A percentile compares a stretch with the other conserved stretches of the same genome.
phyloP scores from a whole-genome alignment of 35 echinoderm and acorn worm species.

The Patiria miniata region DNA sequence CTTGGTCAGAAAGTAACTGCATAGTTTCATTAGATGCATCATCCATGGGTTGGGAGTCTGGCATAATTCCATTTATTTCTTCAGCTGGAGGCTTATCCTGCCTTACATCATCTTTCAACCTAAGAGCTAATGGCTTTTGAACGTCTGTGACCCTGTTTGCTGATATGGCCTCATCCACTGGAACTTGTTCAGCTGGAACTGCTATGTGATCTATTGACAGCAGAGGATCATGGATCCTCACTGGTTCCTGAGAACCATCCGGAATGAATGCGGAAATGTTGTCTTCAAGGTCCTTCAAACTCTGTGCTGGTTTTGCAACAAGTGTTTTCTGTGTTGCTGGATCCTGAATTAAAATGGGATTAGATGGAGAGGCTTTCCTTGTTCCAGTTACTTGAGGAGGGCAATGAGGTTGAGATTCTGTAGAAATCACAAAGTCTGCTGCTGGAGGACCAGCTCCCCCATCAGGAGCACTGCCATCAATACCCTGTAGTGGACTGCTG shows the following conservation, averaged over 20 bases:
- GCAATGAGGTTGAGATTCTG: not conserved
- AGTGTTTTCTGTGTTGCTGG: slow-evolving; percentile 3
- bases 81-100: too few relatives aligned
- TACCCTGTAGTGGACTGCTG: not conserved
- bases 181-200: not conserved
- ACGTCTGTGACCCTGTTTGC: not conserved
- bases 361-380: not conserved
- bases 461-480: not conserved
- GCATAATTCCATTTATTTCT: not conserved
- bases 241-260: not conserved
- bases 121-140: not conserved
- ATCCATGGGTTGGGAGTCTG: not conserved
- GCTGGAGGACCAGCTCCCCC: not conserved
- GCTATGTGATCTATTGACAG: not conserved
- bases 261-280: not conserved
- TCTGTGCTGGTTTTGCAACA: not conserved
- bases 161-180: not conserved
- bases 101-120: not conserved
- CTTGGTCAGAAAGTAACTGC: slow-evolving; percentile 41
- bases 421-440: not conserved
- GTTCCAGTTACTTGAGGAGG: not conserved
- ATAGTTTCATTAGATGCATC: not conserved
- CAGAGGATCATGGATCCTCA: not conserved
- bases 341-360: slow-evolving; percentile 6
- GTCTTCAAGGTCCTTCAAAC: not conserved